These are phyloP conservation scores for Caenorhabditis drosophilae DNA, from an alignment of 2,888 invertebrate species.

Conservation along the genomic window DNA sequence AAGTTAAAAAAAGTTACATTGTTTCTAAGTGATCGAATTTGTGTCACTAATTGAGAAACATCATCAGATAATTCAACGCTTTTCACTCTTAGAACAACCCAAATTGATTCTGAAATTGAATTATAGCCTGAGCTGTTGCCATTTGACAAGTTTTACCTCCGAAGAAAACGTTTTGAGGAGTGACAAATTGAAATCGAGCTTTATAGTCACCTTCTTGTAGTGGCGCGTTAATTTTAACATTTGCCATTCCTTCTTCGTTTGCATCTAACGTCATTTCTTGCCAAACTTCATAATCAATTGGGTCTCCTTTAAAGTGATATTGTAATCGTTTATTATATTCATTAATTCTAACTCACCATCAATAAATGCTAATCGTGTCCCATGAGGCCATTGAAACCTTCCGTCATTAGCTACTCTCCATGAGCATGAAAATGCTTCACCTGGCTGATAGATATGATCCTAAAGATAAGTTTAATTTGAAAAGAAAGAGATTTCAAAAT, in stretches of 20 bases:
- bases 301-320: slow-evolving; percentile 17
- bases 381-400: slow-evolving; percentile 26
- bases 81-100: slow-evolving; percentile 23
- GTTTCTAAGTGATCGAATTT: not conserved
- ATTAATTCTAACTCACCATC: no score
- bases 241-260: slow-evolving; percentile 11
- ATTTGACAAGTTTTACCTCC: slow-evolving; percentile 22
- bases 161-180: slow-evolving; percentile 34
- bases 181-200: slow-evolving; percentile 36
- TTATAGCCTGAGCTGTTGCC: not conserved
- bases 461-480: slow-evolving; percentile 4
- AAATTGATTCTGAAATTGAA: slow-evolving; percentile 11
- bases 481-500: not conserved
- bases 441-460: slow-evolving; percentile 9
- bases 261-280: slow-evolving; percentile 19
- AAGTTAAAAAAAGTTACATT: not conserved
- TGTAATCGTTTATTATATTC: no score
- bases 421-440: slow-evolving; percentile 13
- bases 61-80: not conserved
- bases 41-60: not conserved
- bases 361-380: slow-evolving; percentile 26
- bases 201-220: slow-evolving; percentile 20
- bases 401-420: slow-evolving; percentile 30
- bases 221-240: slow-evolving; percentile 19
- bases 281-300: slow-evolving; percentile 31